Evolutionary conservation across 2,797 vertebrate species (phyloP).

Genomic region (Pseudochirops corinnae): DNA sequence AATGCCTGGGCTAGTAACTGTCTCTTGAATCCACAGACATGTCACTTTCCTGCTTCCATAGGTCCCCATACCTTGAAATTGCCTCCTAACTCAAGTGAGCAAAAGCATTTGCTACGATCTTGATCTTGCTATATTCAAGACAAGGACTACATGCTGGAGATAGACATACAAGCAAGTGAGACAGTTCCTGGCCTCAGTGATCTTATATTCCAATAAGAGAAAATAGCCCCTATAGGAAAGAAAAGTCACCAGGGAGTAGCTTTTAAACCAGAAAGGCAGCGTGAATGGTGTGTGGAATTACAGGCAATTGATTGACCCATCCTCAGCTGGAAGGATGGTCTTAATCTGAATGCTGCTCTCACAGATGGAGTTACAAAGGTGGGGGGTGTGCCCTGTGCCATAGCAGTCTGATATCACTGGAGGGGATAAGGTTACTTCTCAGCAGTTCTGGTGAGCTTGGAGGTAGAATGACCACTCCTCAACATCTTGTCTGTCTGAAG

Average conservation of each 20-base stretch:
- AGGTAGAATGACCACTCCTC: not conserved
- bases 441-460: not conserved
- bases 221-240: not conserved
- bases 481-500: too few species aligned
- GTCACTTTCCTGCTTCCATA: not conserved
- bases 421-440: accelerated
- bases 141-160: not conserved
- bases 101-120: not conserved
- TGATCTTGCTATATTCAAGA: not conserved
- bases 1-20: not conserved
- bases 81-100: not conserved
- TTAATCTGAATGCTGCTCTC: not conserved
- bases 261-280: not conserved
- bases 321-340: not conserved
- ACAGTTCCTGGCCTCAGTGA: not conserved
- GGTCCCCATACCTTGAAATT: not conserved
- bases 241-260: not conserved
- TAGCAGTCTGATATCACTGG: not conserved
- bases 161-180: not conserved
- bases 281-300: not conserved
- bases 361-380: not conserved
- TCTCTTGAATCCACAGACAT: not conserved
- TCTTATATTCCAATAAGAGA: too few species aligned
- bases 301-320: not conserved
- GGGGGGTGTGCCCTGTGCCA: not conserved